Conservation (phyloP, 2,888 invertebrate species). For the Podotricha telesiphe region DNA sequence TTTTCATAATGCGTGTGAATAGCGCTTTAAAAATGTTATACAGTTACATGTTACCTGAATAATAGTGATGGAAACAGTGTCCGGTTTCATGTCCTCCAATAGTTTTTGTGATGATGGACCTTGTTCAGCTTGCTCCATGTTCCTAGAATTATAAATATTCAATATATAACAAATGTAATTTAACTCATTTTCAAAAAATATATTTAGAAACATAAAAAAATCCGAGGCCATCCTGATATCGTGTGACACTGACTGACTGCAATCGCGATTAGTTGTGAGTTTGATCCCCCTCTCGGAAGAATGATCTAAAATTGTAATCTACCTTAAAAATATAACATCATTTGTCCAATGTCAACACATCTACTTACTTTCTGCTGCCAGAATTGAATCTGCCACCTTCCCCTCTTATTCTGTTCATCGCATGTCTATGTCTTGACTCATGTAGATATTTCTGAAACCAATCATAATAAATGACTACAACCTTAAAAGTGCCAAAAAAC, state of each 20-base stretch:
- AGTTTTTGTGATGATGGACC: conserved; percentile 54
- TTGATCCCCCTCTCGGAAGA: no score
- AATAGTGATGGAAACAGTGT: conserved; percentile 76
- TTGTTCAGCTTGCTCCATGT: conserved; percentile 58
- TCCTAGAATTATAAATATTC: conserved; percentile 51
- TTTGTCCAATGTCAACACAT: neutral
- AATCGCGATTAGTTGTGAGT: no score
- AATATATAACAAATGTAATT: neutral
- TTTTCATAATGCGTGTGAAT: no score
- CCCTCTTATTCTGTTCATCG: conserved; percentile 98
- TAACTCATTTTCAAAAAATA: no score
- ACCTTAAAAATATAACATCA: no score
- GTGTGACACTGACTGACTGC: no score
- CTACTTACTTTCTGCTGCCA: conserved; percentile 75
- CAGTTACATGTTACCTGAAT: conserved; percentile 76
- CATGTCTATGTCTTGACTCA: conserved; percentile 97
- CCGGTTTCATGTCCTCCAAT: conserved; percentile 74
- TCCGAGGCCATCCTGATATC: no score
- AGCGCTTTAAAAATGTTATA: no score
- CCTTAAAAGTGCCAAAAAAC: no score
- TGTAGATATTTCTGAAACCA: conserved; percentile 96
- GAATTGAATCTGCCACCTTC: conserved; percentile 98
- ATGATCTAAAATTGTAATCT: no score
- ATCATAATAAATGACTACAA: no score
- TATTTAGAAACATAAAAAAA: no score